Conservation (phyloP, 2,797 vertebrate genomes). For the Acrocephalus scirpaceus region DNA sequence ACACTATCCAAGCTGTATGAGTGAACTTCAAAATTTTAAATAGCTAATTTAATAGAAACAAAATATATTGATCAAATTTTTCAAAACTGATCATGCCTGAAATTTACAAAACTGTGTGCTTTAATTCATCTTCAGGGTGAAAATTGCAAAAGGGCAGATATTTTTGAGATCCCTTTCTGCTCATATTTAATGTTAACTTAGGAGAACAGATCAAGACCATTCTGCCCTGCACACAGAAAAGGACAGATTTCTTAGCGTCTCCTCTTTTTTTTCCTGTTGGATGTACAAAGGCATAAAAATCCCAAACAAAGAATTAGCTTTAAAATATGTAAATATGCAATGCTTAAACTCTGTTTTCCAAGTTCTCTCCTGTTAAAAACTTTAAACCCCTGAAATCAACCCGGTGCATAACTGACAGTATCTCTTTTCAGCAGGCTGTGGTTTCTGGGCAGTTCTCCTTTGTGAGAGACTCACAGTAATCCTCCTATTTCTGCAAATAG, state of each 20-base stretch:
- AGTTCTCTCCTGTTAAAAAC: background rate
- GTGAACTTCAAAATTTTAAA: background rate
- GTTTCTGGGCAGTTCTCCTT: background rate
- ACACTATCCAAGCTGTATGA: background rate
- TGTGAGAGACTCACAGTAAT: slow-evolving; percentile 17
- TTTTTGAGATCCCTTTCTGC: background rate
- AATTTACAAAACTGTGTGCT: background rate
- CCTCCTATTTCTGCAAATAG: slow-evolving; percentile 27
- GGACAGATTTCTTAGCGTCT: background rate
- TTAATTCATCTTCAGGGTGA: background rate
- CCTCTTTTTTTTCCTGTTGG: background rate
- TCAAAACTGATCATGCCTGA: background rate
- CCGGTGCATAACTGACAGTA: background rate
- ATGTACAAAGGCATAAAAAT: background rate
- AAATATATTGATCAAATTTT: background rate
- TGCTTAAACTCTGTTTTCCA: background rate
- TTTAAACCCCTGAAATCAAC: background rate
- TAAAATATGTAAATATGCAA: background rate
- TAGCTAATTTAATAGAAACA: background rate
- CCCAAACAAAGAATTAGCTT: background rate
- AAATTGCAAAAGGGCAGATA: background rate
- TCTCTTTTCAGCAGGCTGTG: background rate
- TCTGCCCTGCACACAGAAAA: background rate
- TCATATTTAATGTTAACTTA: background rate
- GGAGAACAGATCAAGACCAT: background rate